Base-by-base conservation (phyloP, 2,113 vertebrate species). In the Pampusana beccarii region DNA sequence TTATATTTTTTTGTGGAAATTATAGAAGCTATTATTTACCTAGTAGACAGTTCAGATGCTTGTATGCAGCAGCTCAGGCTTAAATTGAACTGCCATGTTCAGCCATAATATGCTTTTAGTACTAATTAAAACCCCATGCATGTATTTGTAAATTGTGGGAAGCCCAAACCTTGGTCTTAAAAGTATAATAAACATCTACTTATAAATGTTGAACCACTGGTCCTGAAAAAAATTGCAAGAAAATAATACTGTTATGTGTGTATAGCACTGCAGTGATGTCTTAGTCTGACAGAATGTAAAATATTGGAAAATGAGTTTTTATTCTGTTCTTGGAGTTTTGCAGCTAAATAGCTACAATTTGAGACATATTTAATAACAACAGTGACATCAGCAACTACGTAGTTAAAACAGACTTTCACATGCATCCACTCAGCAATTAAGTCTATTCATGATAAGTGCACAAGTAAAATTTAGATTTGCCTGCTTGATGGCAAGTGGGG, bases 401-500 rank as follows among this genome's bases (percentile, higher is more conserved):
- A 42, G 9, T 40, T 58, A 21, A 86, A 91, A 73, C n/a, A 70
- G 10, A 33, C 9, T 11, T n/a, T 79, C 9, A 53, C 46, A 29
- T 31, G 16, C 72, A 81, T 69, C 16, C 17, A 71, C 6, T 25
- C 2, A 1, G 13, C 51, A 66, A 44, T 60, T 16, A 88, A 74
- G 9, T 26, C 51, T 58, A 19, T 50, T 31, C 31, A 21, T 28
- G 72, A 9, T 21, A 86, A 93, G 2, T 25, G 13, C 20, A 58
- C 8, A 72, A 44, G 16, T 38, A 77, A 75, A 69, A 77, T 16
- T 46, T 20, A 64, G 17, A 61, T 77, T 80, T 64, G 5, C 14
- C 33, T n/a, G 13, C 17, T 36, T 56, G 38, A 72, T 0, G 1
- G 23, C 6, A 60, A 51, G 2, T 18, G 8, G 9, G 5, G 14